Evolutionary conservation across 2,888 invertebrate genomes (phyloP).

Genomic region (Incurvaria masculella): DNA sequence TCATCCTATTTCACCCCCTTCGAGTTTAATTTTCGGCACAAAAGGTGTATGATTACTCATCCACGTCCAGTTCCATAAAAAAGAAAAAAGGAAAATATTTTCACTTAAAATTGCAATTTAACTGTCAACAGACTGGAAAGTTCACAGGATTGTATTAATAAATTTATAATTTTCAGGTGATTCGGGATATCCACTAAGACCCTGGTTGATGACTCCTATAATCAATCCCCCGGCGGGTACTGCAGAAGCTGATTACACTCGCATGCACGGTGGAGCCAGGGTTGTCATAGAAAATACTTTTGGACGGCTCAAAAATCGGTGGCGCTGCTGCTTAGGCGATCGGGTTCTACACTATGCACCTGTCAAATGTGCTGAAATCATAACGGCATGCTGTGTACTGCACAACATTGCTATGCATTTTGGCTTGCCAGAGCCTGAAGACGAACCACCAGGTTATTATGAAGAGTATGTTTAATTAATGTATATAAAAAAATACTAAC

Average conservation of each 20-base stretch:
- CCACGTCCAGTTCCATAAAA: too few species aligned
- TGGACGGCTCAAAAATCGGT: constrained; percentile 13
- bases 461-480: too few species aligned
- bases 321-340: constrained; percentile 13
- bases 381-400: constrained; percentile 13
- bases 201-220: constrained; percentile 15
- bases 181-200: constrained; percentile 13
- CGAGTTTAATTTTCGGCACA: too few species aligned
- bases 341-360: constrained; percentile 13
- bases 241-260: constrained; percentile 11
- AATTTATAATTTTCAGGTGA: too few species aligned
- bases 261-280: constrained; percentile 5
- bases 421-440: neutral
- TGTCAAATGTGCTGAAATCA: constrained; percentile 11
- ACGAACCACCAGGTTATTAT: neutral
- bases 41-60: too few species aligned
- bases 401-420: constrained; percentile 10
- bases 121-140: too few species aligned
- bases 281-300: constrained; percentile 11
- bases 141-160: too few species aligned
- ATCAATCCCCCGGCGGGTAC: constrained; percentile 6
- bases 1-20: too few species aligned
- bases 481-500: too few species aligned
- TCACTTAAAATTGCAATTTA: too few species aligned
- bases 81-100: too few species aligned